A percentile compares a stretch with the other conserved stretches of the same genome.
Evolutionary conservation across 2,888 invertebrate genomes (phyloP).

Genomic region (Sericinus montela): DNA sequence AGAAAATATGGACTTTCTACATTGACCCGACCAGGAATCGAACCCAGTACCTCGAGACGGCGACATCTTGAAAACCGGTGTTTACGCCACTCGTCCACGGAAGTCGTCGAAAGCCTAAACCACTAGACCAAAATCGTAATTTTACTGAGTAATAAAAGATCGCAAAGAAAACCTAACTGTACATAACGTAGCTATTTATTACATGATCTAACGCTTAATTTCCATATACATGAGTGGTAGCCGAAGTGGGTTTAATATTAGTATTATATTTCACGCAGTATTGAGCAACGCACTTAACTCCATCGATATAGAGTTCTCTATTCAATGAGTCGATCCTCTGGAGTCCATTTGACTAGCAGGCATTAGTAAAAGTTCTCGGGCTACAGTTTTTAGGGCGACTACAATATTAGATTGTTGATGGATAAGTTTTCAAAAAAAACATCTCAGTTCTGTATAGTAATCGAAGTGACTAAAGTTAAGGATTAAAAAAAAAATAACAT

Average conservation of each 20-base stretch:
- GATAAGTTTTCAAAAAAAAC: slow-evolving; percentile 12
- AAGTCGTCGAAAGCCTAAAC: neutral
- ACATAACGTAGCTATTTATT: slow-evolving; percentile 42
- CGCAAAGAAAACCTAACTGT: slow-evolving; percentile 5
- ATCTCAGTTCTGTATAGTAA: no score
- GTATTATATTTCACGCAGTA: slow-evolving; percentile 34
- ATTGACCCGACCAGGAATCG: no score
- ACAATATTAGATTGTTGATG: slow-evolving; percentile 30
- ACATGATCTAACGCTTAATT: slow-evolving; percentile 67
- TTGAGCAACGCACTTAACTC: slow-evolving; percentile 46
- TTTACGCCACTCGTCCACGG: no score
- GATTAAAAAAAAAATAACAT: no score
- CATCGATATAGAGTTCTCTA: slow-evolving; percentile 45
- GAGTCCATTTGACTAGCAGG: slow-evolving; percentile 77
- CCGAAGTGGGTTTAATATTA: slow-evolving; percentile 45
- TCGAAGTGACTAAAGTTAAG: no score
- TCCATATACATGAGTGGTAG: slow-evolving; percentile 74
- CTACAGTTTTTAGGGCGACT: slow-evolving; percentile 46
- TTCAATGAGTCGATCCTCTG: slow-evolving; percentile 51
- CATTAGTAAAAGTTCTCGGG: slow-evolving; percentile 75
- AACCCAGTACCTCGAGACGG: no score
- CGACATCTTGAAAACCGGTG: no score
- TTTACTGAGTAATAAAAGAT: slow-evolving; percentile 10
- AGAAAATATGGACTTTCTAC: no score
- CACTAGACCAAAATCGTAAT: slow-evolving; percentile 6